Evolutionary conservation across 2,888 invertebrate species (phyloP), one percentile per base, ranked within the genome.

Genomic region (Ypsolopha scabrella): DNA sequence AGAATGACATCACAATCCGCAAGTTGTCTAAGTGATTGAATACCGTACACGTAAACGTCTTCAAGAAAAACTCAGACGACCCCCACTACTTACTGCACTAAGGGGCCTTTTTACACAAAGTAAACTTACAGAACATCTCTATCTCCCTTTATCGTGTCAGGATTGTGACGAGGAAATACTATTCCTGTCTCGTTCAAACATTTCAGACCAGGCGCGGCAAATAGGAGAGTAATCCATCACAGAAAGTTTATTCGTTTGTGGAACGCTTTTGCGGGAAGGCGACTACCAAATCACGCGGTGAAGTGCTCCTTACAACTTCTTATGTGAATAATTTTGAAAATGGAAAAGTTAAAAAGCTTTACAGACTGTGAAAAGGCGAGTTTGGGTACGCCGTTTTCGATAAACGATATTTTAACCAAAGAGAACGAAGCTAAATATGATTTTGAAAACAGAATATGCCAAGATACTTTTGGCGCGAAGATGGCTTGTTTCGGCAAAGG

Each of bases 361-460:
- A 79, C 77, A 61, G 77, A 80, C 48, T 75, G 83, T 71, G 83
- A 85, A 57, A 85, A 83, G 59, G 77, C 77, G 1, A 77, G 61
- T 64, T 64, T 83, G 56, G 80, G 88, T 8, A 92, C 92, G 8
- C 92, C 92, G 38, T 92, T 92, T 74, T 92, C 92, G 8, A 92
- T 92, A 52, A 92, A 92, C 61, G 92, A 92, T 63, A 92, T 92
- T 68, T 73, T 92, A 64, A 90, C 90, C n/a, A 85, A 80, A 58
- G 88, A 87, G 65, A 83, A 80, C 50, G 85, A 82, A 54, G 68
- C 72, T 56, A 85, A 76, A 68, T 82, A 74, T 60, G 75, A 77
- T 57, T 79, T 80, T 68, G 81, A 81, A 66, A 76, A 76, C 72
- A 73, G 72, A 71, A 76, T 71, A 72, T 68, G 73, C 60, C 62